A percentile compares a stretch with the other conserved stretches of the same genome.
These are phyloP conservation scores for Paramormyrops hopkinsi DNA, from an alignment of 2,797 vertebrate genomes.

Conservation along the genomic window DNA sequence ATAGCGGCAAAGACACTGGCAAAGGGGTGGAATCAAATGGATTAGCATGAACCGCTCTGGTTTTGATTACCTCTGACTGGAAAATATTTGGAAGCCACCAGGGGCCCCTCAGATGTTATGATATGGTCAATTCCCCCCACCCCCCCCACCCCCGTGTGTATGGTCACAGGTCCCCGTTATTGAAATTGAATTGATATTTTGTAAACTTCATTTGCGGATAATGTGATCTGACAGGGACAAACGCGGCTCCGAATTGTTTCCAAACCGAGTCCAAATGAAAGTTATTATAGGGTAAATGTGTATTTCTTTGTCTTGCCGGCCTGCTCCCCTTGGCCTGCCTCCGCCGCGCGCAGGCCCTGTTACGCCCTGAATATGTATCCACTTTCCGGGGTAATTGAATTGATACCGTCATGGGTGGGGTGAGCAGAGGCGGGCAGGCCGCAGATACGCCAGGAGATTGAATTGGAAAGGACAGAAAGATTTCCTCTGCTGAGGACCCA, in stretches of 20 bases:
- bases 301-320: constrained; percentile 82
- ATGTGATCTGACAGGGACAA: constrained; percentile 99
- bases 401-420: constrained; percentile 86
- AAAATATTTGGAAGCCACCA: constrained; percentile 88
- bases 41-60: constrained; percentile 82
- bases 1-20: constrained; percentile 75
- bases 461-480: constrained; percentile 72
- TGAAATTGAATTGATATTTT: constrained; percentile 99
- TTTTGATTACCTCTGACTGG: constrained; percentile 97
- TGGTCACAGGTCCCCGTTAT: constrained; percentile 72
- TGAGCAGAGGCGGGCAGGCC: constrained; percentile 75
- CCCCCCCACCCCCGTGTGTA: constrained; percentile 47
- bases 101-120: constrained; percentile 83
- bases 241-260: constrained; percentile 95
- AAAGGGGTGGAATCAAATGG: constrained; percentile 91
- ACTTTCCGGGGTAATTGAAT: constrained; percentile 91
- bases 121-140: constrained; percentile 61
- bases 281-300: constrained; percentile 95
- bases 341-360: constrained; percentile 32
- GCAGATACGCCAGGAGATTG: constrained; percentile 81
- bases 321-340: constrained; percentile 43
- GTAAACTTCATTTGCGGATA: constrained; percentile 99
- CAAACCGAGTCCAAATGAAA: constrained; percentile 96
- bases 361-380: constrained; percentile 87
- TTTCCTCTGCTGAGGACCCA: constrained; percentile 47